A percentile compares a stretch with the other conserved stretches of the same genome.
phyloP scores from a whole-genome alignment of 2,113 vertebrate genomes.

The Nycticorax nycticorax region DNA sequence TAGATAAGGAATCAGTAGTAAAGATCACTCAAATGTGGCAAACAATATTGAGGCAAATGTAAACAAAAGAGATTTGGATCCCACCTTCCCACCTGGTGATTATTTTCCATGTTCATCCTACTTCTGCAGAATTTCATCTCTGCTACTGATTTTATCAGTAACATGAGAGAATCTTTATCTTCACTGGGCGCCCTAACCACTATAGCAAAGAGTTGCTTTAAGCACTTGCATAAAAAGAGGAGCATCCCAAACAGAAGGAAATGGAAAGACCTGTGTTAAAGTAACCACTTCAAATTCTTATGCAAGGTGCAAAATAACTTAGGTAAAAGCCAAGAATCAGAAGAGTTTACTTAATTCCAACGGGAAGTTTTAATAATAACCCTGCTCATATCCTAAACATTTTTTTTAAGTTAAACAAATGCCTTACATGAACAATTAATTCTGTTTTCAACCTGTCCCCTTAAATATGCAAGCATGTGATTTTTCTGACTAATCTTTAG shows the following conservation, averaged over 20 bases:
- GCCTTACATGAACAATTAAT: not conserved
- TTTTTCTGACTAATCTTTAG: not conserved
- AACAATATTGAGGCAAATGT: not conserved
- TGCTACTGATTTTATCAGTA: not conserved
- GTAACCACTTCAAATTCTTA: not conserved
- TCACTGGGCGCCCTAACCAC: not conserved
- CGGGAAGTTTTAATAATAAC: not conserved
- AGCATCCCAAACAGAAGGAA: not conserved
- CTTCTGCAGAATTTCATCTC: not conserved
- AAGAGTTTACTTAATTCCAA: not conserved
- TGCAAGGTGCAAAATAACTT: not conserved
- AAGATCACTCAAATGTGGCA: not conserved
- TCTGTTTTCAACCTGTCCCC: not conserved
- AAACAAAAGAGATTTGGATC: not conserved
- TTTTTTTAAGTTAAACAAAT: not conserved
- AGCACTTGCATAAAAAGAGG: not conserved
- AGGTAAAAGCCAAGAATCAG: not conserved
- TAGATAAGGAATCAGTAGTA: not conserved
- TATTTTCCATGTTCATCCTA: not conserved
- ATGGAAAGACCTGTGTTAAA: not conserved
- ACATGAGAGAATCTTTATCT: not conserved
- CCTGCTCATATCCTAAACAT: rapidly evolving
- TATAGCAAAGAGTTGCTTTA: not conserved
- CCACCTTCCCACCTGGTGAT: not conserved
- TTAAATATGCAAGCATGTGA: not conserved